Percentiles rank a stretch among this genome's conserved stretches.
These are phyloP conservation scores for Onychostruthus taczanowskii DNA, from an alignment of 2,113 vertebrate species.

Conservation along the genomic window DNA sequence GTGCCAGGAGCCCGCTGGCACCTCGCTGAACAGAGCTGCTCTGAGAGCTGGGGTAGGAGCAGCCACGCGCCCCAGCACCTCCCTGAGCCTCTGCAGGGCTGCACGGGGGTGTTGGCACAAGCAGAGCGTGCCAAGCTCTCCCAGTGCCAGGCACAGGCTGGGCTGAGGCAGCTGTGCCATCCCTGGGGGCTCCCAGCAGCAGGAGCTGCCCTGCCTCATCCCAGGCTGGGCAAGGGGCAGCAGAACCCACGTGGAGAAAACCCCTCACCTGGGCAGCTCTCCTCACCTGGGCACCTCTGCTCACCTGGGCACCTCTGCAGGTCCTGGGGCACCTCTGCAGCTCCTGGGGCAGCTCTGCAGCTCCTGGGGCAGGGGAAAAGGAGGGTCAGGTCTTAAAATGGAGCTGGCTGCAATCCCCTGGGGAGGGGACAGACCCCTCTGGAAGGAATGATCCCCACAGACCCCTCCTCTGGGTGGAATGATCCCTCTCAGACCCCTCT, in stretches of 20 bases:
- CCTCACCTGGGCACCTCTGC: no score
- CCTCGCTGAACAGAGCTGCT: fast-evolving
- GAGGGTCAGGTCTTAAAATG: neutral
- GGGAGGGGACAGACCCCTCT: neutral
- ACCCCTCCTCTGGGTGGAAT: no score
- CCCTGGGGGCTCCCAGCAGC: neutral
- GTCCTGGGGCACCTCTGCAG: no score
- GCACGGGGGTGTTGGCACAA: fast-evolving
- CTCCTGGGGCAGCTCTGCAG: no score
- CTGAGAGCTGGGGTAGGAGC: no score
- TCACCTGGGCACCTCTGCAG: no score
- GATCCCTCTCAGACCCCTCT: fast-evolving
- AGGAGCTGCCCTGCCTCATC: neutral
- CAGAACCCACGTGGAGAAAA: no score
- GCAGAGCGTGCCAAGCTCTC: neutral
- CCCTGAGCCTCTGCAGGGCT: no score
- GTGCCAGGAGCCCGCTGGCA: neutral
- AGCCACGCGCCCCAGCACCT: no score
- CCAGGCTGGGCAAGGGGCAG: neutral
- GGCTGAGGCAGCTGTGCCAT: neutral
- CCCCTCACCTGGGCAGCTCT: no score
- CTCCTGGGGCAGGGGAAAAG: neutral
- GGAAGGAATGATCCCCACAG: fast-evolving
- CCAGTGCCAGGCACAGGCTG: neutral
- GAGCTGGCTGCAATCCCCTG: neutral